Base-by-base conservation (phyloP, 2,797 vertebrate genomes). In the Pangasius djambal region DNA sequence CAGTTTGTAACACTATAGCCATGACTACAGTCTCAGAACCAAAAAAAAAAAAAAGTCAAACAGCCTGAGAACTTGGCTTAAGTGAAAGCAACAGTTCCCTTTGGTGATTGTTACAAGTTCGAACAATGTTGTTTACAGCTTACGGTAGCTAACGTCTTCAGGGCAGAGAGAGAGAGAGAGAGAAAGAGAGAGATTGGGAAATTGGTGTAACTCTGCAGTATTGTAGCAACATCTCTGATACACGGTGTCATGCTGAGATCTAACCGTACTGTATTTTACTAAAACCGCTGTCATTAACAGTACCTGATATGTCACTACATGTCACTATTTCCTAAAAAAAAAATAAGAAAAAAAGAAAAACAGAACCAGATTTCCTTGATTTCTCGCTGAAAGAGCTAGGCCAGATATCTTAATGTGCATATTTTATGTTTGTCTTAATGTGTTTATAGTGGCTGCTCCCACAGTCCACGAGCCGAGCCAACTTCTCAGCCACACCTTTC, bases 81-180 rank as follows among this genome's bases (percentile, higher is more conserved):
- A 44, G 74, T 2, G 1, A 40, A 74, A 74, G 16, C 1, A 81
- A 25, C 50, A 34, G 52, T 31, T 40, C 78, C 69, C 61, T 86
- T 74, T 52, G 48, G n/a, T 82, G n/a, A 87, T 31, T 63, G 77
- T 63, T 75, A n/a, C 86, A 87, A 78, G 84, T 85, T 85, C 5
- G 67, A 85, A 85, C 84, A 85, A 85, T 81, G 48, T 86, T 81
- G 75, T 89, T 82, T 82, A 82, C 77, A 63, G 67, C 63, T 74
- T 74, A 63, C 7, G 69, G 52, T 65, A 87, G 67, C 57, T 77
- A 20, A 18, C 0, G 1, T 75, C 22, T 25, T 86, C 22, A 0
- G n/a, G 67, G 88, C 15, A 55, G 9, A 15, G 40, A 50, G 25
- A 50, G 8, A 72, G 69, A 70, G 31, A n/a, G 9, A 65, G 63